Base-by-base conservation (phyloP, 2,113 vertebrate genomes). In the Lophius piscatorius region DNA sequence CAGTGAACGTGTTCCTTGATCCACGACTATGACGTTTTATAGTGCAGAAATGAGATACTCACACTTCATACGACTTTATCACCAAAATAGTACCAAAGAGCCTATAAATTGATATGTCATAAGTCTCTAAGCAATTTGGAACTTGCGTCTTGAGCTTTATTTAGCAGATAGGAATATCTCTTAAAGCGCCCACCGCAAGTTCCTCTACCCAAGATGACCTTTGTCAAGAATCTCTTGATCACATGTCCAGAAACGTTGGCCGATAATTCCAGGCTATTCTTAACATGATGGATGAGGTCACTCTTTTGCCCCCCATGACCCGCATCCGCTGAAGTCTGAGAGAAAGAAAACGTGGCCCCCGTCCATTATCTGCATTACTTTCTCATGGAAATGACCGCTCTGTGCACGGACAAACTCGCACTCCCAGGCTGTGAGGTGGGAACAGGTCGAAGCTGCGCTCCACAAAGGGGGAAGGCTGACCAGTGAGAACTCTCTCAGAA, bases 351-450 rank as follows among this genome's bases (percentile, higher is more conserved):
- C 17, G 38, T 3, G 49, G 79, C 82, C 78, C 82, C 62, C 60
- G 76, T 88, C 74, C 80, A 87, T 91, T 90, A 69, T 85, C 61
- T 55, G 17, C 46, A 1, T 50, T 70, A 57, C 44, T 81, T 91
- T 91, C 80, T 90, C 65, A 91, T 90, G 88, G 86, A 88, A 89
- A 91, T 91, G 50, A 60, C 68, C 5, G 1, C 20, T 57, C 51
- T 22, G 21, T 46, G 35, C 66, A 42, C 58, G 81, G 16, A 72
- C 63, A 65, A 12, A 49, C 46, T 20, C 49, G 63, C 38, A 45
- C 41, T 56, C 13, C 63, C 54, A 69, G 54, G 65, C 64, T 54
- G 40, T 57, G 46, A 21, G 23, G 66, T 83, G 83, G 85, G 85
- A 88, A 87, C 71, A 84, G 85, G 88, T 90, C 84, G 88, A 64